A percentile compares a stretch with the other conserved stretches of the same genome.
These are phyloP conservation scores for Harlomillsia oculata DNA, from an alignment of 1,140 invertebrate species.

Conservation along the genomic window DNA sequence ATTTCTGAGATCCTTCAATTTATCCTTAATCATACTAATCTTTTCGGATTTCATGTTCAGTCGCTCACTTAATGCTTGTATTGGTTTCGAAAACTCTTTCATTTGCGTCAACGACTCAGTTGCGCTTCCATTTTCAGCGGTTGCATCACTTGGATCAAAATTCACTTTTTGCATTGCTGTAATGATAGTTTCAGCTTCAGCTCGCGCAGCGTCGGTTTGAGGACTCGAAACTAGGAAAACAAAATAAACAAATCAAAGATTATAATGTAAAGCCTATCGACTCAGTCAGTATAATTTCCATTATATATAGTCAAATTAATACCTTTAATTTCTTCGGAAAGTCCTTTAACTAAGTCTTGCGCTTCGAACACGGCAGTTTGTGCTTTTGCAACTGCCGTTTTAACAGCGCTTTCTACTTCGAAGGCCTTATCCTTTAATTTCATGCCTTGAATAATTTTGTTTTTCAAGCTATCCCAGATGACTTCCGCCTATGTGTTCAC, in stretches of 20 bases:
- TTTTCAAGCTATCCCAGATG: conserved; percentile 37
- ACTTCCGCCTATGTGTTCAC: conserved; percentile 36
- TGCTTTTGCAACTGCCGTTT: conserved; percentile 37
- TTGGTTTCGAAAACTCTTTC: conserved; percentile 54
- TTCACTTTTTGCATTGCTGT: conserved; percentile 53
- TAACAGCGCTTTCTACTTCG: conserved; percentile 39
- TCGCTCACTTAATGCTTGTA: conserved; percentile 49
- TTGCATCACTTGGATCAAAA: conserved; percentile 46
- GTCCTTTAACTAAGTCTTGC: conserved; percentile 52
- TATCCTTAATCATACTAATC: conserved; percentile 52
- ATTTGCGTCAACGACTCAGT: conserved; percentile 57
- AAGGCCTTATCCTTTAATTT: conserved; percentile 37
- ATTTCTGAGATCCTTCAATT: conserved; percentile 61
- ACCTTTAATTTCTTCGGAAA: conserved; percentile 53
- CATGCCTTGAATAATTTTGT: conserved; percentile 34
- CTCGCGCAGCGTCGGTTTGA: conserved; percentile 63
- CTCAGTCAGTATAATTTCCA: too few relatives aligned
- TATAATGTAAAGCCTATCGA: too few relatives aligned
- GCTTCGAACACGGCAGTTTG: conserved; percentile 54
- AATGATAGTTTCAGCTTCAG: conserved; percentile 60
- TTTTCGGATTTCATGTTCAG: conserved; percentile 48
- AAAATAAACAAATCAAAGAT: conserved; percentile 4
- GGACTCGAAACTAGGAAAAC: conserved; percentile 43
- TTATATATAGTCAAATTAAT: neutral
- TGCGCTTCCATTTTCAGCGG: conserved; percentile 49